Base-by-base conservation (phyloP, 64 coral and sea anemone genomes). In the Dendrophyllia cribrosa region DNA sequence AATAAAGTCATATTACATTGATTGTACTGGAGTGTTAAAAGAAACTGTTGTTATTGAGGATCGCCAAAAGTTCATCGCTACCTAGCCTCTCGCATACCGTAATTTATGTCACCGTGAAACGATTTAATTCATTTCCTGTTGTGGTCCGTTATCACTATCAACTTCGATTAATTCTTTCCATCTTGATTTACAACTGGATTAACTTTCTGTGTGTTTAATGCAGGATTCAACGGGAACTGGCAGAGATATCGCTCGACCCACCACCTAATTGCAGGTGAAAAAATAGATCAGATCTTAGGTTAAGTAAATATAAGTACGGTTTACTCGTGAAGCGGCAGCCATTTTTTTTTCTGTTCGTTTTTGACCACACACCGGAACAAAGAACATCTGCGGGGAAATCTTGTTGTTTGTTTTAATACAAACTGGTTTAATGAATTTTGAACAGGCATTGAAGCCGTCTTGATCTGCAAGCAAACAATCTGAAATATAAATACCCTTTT, bases 191-290 rank as follows among this genome's bases (percentile, higher is more conserved):
- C 8, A 45, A 47, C 16, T 45, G 7, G 14, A 19, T 47, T 14
- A 6, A 7, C 10, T 82, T 46, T n/a, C 15, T 82, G 13, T 64
- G 12, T 63, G 77, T 84, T 96, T 66, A 10, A 63, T 43, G 21
- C 77, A 96, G 95, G 72, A 96, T 96, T 77, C 95, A 96, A 82
- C 76, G 91, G 69, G 95, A 96, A 66, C 72, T 96, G 79, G 91
- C 95, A 56, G 95, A 93, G 70, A 96, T 96, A 86, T 86, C 95
- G 21, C 86, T 96, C 59, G 95, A 96, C 26, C 95, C 95, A 46
- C 95, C 95, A 55, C 95, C 95, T 55, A 96, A 96, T 52, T 96
- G 95, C 88, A 96, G 95, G 95, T 96, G 90, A 96, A 77, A 78
- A 65, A 76, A 34, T 34, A 34, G 34, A 34, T 34, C 34, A 34